Evolutionary conservation across 2,888 invertebrate genomes (phyloP), one percentile per base, ranked within the genome.

Genomic region (Lasioglossum zephyrum): DNA sequence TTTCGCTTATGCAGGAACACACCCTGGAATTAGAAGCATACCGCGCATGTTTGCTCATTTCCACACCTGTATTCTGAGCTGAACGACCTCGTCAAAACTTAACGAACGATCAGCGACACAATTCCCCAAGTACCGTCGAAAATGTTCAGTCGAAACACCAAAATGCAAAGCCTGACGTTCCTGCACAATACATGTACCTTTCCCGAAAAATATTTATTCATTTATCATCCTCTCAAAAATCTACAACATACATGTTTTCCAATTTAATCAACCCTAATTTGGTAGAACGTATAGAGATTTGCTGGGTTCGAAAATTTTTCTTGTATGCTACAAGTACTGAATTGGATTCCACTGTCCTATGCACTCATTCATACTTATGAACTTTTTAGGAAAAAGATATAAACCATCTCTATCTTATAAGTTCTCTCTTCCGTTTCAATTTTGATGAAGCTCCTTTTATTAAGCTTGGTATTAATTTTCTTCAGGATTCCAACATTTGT

Each of bases 1-100:
- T 69, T 69, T 69, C 39, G 39, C 41, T 41, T 11, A 22, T 22
- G 39, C 22, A 41, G 39, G 11, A 70, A 70, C 70, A 70, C 22
- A 41, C n/a, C 41, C 70, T 22, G 39, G 41, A 41, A 70, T 70
- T 70, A 41, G 70, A n/a, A 41, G 70, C 70, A n/a, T 13, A 13
- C 70, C 11, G 70, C 13, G 70, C 70, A 11, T 70, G 39, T 70
- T 70, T 41, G 41, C n/a, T 18, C 57, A 41, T 60, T 41, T n/a
- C 8, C 53, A 36, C 26, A 26, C 44, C 60, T 31, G 39, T 5
- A 39, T 70, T 70, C 70, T n/a, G 41, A 41, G 41, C 41, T 16
- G 69, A 44, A 80, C 31, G 44, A 81, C 36, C 41, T 36, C 31
- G 53, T 81, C n/a, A 57, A 76, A 76, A 47, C 76, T 70, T 18